phyloP scores from a whole-genome alignment of 2,888 invertebrate species.

The Troides aeacus region DNA sequence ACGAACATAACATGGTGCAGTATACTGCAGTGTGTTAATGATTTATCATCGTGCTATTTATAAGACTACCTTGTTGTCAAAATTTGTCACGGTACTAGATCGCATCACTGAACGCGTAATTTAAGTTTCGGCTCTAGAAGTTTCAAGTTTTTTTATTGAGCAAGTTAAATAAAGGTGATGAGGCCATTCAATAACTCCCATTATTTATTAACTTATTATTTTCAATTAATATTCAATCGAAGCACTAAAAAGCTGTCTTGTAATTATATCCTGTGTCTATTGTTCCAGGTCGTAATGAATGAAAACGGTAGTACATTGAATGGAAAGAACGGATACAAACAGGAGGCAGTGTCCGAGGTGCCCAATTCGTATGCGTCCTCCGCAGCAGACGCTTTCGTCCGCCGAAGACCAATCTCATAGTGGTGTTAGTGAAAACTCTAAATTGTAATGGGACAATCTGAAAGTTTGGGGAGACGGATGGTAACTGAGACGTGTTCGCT shows the following conservation, averaged over 20 bases:
- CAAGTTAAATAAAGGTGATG: too few relatives aligned
- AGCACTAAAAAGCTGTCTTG: neutral
- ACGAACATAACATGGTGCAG: too few relatives aligned
- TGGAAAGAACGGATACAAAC: slow-evolving; percentile 71
- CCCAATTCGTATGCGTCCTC: slow-evolving; percentile 72
- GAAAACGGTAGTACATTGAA: slow-evolving; percentile 54
- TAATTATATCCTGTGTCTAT: neutral
- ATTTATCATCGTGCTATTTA: too few relatives aligned
- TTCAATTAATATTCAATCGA: neutral
- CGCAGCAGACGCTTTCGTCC: slow-evolving; percentile 71
- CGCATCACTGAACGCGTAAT: too few relatives aligned
- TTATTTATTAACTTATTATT: too few relatives aligned
- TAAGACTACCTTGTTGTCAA: too few relatives aligned
- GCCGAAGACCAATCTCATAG: slow-evolving; percentile 61
- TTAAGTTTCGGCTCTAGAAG: too few relatives aligned
- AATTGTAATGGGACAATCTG: slow-evolving; percentile 17
- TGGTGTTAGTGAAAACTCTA: slow-evolving; percentile 27
- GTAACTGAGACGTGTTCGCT: slow-evolving; percentile 12
- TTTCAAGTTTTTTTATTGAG: too few relatives aligned
- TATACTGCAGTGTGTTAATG: too few relatives aligned
- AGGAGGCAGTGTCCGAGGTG: slow-evolving; percentile 64
- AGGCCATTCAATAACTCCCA: too few relatives aligned
- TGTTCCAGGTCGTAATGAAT: slow-evolving; percentile 83
- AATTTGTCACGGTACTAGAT: too few relatives aligned
- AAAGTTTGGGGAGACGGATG: slow-evolving; percentile 8